These are phyloP conservation scores for Gallinago media DNA, from an alignment of 2,113 vertebrate species.

Conservation along the genomic window DNA sequence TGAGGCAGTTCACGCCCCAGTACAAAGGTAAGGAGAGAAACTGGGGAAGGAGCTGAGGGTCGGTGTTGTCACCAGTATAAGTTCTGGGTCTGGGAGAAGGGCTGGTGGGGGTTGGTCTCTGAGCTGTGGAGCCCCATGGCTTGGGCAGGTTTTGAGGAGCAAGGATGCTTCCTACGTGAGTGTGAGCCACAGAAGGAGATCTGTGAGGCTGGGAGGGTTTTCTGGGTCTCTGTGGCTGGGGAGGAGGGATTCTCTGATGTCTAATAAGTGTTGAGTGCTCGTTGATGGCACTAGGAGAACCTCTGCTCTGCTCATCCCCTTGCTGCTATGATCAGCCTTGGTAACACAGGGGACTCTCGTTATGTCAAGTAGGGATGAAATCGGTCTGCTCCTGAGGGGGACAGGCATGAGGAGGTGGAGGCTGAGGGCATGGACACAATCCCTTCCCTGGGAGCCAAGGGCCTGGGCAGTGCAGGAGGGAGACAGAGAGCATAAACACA, in stretches of 20 bases:
- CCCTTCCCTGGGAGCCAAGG: fast-evolving
- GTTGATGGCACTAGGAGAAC: background rate
- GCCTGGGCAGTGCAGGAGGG: background rate
- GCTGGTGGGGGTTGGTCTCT: background rate
- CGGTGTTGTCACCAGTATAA: fast-evolving
- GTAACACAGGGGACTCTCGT: background rate
- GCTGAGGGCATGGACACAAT: fast-evolving
- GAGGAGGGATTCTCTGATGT: background rate
- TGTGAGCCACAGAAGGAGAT: background rate
- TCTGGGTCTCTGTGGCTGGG: background rate
- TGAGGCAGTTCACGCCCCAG: constrained; percentile 79
- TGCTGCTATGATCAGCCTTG: background rate
- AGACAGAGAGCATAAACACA: background rate
- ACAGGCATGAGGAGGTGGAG: background rate
- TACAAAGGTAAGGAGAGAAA: constrained; percentile 76
- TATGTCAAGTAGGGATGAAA: background rate
- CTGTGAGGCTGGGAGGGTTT: background rate
- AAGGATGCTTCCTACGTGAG: background rate
- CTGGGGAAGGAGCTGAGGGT: background rate
- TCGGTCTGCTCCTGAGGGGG: background rate
- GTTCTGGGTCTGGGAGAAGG: background rate
- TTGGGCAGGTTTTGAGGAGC: too few relatives aligned
- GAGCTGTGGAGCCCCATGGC: background rate
- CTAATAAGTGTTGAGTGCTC: background rate
- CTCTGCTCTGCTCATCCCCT: background rate